These are phyloP conservation scores for Delphinapterus leucas DNA, from an alignment of 2,113 vertebrate genomes.

Conservation along the genomic window DNA sequence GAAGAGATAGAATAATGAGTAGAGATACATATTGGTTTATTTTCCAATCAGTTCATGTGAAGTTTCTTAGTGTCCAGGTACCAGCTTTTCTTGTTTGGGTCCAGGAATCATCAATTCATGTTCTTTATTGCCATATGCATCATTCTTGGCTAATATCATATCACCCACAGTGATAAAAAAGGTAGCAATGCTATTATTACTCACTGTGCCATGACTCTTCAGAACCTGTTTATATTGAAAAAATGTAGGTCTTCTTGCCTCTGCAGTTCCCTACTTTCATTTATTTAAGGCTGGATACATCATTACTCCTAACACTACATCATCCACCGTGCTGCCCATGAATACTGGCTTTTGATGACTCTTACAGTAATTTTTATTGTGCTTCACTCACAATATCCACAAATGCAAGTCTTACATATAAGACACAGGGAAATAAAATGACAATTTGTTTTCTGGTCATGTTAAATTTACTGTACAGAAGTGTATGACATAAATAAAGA, in stretches of 20 bases:
- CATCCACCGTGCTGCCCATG: background rate
- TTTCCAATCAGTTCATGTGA: background rate
- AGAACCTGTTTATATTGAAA: background rate
- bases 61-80: background rate
- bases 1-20: background rate
- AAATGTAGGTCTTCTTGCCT: background rate
- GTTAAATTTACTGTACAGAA: background rate
- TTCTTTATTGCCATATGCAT: background rate
- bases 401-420: background rate
- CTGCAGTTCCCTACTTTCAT: background rate
- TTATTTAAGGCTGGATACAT: background rate
- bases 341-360: background rate
- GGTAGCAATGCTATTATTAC: background rate
- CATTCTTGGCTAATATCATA: background rate
- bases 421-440: background rate
- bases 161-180: background rate
- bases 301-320: background rate
- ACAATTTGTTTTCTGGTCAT: background rate
- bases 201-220: background rate
- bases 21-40: background rate
- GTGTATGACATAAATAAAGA: background rate
- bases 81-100: background rate
- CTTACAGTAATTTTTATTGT: background rate
- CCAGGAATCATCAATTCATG: background rate
- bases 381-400: background rate